Evolutionary conservation across 2,797 vertebrate genomes (phyloP), one percentile per base, ranked within the genome.

Genomic region (Hypotaenidia philippensis): DNA sequence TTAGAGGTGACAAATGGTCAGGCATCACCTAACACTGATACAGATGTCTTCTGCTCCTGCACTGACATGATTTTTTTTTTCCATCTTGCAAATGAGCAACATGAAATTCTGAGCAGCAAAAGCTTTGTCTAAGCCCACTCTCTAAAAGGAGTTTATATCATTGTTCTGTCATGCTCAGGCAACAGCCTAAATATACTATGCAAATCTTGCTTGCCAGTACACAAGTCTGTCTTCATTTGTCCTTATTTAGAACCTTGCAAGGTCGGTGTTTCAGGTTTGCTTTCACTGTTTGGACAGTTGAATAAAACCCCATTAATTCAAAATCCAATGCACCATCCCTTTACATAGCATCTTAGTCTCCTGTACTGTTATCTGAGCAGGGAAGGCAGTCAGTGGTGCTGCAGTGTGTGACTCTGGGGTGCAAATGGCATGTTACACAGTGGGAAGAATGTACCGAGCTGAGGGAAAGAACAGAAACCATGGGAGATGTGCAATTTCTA

Each of bases 171-270:
- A 34, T 36, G 52, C 31, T 87, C 8, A 0, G 74, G 80, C 41
- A 95, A 79, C 44, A 83, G 25, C 69, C 72, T 91, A 91, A 93
- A 95, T 91, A 95, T n/a, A 93, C 66, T 59, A 52, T 59, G 55
- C 59, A 94, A 86, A 94, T 44, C 40, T 32, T 68, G 63, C 31
- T 38, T 84, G 69, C 27, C 61, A 53, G n/a, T 49, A 69, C 38
- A 57, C 40, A 76, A 22, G 49, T 63, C 64, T 87, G 40, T 64
- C 82, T 94, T 78, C 70, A 85, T 87, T 87, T 93, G 84, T 71
- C 83, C 76, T 86, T 86, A 41, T 66, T 92, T 76, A 70, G 82
- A 72, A 63, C 72, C 36, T 79, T 88, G 66, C 77, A 82, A 84
- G 77, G 85, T 93, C 56, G 82, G 85, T 61, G n/a, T 79, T 68